A percentile compares a stretch with the other conserved stretches of the same genome.
Evolutionary conservation across 1,140 invertebrate genomes (phyloP).

Genomic region (Microplitis mediator): DNA sequence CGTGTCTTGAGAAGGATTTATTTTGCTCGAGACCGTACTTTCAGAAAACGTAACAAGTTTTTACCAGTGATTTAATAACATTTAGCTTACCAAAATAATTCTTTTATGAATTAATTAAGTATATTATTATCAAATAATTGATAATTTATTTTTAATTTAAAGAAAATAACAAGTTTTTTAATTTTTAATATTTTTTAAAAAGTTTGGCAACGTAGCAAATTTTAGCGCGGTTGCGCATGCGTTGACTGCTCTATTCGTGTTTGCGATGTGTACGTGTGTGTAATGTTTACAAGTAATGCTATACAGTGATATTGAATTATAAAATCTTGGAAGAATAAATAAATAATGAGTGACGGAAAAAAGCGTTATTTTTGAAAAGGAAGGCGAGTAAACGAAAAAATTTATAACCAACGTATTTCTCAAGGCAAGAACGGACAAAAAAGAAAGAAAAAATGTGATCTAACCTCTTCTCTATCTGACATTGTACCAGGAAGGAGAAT

Average conservation of each 20-base stretch:
- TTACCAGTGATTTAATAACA: background rate
- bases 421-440: conserved; percentile 6
- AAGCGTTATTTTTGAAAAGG: background rate
- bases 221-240: background rate
- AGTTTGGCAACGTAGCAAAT: background rate
- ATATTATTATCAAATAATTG: conserved; percentile 3
- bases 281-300: background rate
- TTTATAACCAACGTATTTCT: background rate
- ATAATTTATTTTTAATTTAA: conserved; percentile 4
- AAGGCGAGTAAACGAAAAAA: background rate
- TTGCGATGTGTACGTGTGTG: background rate
- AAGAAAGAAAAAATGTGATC: background rate
- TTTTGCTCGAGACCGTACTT: background rate
- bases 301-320: background rate
- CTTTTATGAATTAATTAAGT: background rate
- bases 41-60: background rate
- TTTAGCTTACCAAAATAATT: background rate
- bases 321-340: too few species aligned
- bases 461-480: conserved; percentile 1
- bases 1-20: too few species aligned
- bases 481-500: background rate
- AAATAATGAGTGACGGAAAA: background rate
- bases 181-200: background rate
- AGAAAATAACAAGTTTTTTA: background rate
- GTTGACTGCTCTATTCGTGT: background rate